Base-by-base conservation (phyloP, 2,888 invertebrate genomes). In the Cosmopolites sordidus region DNA sequence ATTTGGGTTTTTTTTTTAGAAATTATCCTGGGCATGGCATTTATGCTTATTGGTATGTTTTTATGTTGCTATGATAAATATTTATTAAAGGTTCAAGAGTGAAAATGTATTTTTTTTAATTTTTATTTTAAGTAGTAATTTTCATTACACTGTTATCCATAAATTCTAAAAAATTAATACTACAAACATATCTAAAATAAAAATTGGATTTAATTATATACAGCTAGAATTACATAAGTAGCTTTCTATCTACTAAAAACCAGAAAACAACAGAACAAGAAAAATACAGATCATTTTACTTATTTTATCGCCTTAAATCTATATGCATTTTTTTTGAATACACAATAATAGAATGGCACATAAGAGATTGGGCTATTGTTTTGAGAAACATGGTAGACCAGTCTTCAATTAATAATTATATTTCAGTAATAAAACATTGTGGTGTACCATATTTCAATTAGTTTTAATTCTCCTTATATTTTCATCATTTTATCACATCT, bases 1-100 rank as follows among this genome's bases (percentile, higher is more conserved):
- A 33, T 33, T 9, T 33, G 22, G 22, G 3, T 33, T 4, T 33
- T 33, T 12, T 33, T 33, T 76, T 54, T 73, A 85, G 84, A 75
- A 61, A 80, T 83, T 0, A 75, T 79, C 45, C 51, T 79, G 2
- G 86, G 85, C 44, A 79, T 84, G 59, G 50, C 73, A 12, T 66
- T 83, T 6, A 78, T 86, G 43, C 70, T 83, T 47, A 62, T 70
- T 2, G 86, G 86, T 15, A 84, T 83, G 2, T 75, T 75, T 16
- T 70, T 85, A 5, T 86, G 86, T 64, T 83, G 83, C 57, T 71
- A 78, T 62, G 84, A 82, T 61, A 81, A 80, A 62, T 56, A 60
- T 57, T 43, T 49, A 43, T 18, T 37, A 38, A 40, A 48, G 12
- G 30, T 16, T n/a, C n/a, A n/a, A n/a, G n/a, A n/a, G n/a, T n/a